Conservation (phyloP, 2,113 vertebrate species). For the Sisor rabdophorus region DNA sequence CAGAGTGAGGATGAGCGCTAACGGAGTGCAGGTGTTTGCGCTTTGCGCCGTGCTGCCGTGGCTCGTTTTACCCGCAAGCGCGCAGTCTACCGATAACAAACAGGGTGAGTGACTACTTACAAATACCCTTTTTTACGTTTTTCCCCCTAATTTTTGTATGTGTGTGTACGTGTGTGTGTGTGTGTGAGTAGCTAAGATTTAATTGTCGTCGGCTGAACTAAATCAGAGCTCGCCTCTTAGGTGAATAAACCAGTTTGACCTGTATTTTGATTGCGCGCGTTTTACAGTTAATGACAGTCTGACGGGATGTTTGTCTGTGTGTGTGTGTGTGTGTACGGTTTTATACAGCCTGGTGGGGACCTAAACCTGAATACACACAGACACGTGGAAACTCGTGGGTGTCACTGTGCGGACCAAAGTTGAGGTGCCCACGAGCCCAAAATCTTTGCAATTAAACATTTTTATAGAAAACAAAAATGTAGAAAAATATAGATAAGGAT, state of each 20-base stretch:
- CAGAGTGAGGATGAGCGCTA: slow-evolving; percentile 28
- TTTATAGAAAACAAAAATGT: too few species aligned
- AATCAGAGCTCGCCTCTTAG: slow-evolving; percentile 37
- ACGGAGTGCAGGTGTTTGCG: slow-evolving; percentile 27
- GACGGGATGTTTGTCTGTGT: not conserved
- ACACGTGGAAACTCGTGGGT: too few species aligned
- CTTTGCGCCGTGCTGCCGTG: slow-evolving; percentile 22
- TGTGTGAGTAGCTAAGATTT: not conserved
- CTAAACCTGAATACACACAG: too few species aligned
- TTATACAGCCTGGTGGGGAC: too few species aligned
- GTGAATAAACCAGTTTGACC: slow-evolving; percentile 41
- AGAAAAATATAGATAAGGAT: too few species aligned
- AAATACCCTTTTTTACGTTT: too few species aligned
- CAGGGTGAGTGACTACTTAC: slow-evolving; percentile 23
- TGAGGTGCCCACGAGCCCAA: too few species aligned
- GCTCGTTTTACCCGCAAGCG: slow-evolving; percentile 18
- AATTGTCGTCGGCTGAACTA: slow-evolving; percentile 12
- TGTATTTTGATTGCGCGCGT: slow-evolving; percentile 26
- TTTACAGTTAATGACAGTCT: slow-evolving; percentile 11
- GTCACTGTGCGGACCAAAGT: too few species aligned
- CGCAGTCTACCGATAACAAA: slow-evolving; percentile 35
- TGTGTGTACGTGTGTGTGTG: not conserved
- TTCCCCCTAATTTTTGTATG: not conserved
- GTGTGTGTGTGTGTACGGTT: not conserved
- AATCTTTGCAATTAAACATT: too few species aligned